A percentile compares a stretch with the other conserved stretches of the same genome.
phyloP scores from a whole-genome alignment of 2,888 invertebrate genomes.

The Yponomeuta plumbellus region DNA sequence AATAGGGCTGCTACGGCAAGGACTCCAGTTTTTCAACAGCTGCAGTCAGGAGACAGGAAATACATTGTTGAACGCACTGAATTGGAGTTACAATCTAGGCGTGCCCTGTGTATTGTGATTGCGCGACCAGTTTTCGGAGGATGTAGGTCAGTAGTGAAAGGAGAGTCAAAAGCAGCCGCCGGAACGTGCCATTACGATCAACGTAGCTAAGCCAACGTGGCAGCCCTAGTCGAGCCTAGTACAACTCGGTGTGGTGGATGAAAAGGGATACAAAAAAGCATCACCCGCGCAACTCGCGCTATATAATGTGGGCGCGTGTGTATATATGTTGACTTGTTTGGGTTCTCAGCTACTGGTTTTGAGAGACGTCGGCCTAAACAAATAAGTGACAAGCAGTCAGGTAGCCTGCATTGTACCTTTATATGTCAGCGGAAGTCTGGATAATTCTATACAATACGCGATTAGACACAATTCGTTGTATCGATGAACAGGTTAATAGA shows the following conservation, averaged over 20 bases:
- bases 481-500: too few species aligned
- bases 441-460: too few species aligned
- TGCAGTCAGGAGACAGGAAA: conserved; percentile 27
- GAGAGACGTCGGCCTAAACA: conserved; percentile 68
- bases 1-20: conserved; percentile 47
- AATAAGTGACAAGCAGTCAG: conserved; percentile 68
- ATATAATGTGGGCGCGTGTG: conserved; percentile 29
- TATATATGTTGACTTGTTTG: conserved; percentile 36
- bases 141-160: conserved; percentile 73
- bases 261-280: conserved; percentile 64
- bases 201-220: conserved; percentile 17
- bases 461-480: too few species aligned
- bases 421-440: too few species aligned
- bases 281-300: conserved; percentile 44
- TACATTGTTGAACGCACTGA: conserved; percentile 20
- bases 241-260: conserved; percentile 55
- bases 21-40: conserved; percentile 22
- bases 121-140: conserved; percentile 68
- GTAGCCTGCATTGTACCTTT: conserved; percentile 41
- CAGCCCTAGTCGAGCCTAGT: conserved; percentile 57
- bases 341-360: conserved; percentile 71
- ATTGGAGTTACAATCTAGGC: conserved; percentile 8
- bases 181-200: not conserved
- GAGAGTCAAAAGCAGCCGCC: conserved; percentile 39
- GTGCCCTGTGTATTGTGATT: conserved; percentile 54